Percentiles rank a stretch among this genome's conserved stretches.
Evolutionary conservation across 2,888 invertebrate species (phyloP).

Genomic region (Brachyptera risi): DNA sequence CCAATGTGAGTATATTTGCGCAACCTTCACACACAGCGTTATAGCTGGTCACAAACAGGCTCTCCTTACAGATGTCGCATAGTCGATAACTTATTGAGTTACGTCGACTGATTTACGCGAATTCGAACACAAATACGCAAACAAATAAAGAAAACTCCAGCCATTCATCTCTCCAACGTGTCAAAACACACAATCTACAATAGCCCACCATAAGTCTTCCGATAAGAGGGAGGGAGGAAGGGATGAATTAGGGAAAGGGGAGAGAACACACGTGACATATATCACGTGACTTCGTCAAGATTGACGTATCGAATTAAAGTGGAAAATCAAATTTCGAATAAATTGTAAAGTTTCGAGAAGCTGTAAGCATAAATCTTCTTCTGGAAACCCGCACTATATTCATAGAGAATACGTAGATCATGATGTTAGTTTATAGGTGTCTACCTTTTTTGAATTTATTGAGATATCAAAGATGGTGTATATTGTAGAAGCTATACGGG

Average conservation of each 20-base stretch:
- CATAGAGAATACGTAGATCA: conserved; percentile 3
- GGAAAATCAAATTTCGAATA: conserved; percentile 20
- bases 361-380: conserved; percentile 14
- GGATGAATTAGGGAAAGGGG: no score
- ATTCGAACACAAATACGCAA: conserved; percentile 21
- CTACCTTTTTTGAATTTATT: neutral
- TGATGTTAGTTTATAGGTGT: neutral
- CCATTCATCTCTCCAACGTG: conserved; percentile 31
- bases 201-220: conserved; percentile 14
- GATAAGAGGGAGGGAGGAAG: neutral
- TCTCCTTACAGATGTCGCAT: neutral
- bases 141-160: conserved; percentile 24
- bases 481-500: no score
- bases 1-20: no score
- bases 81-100: neutral
- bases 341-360: conserved; percentile 11
- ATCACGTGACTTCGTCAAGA: conserved; percentile 12
- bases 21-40: no score
- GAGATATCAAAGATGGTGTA: neutral
- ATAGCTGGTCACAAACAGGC: no score
- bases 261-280: conserved; percentile 11
- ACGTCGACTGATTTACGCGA: conserved; percentile 24
- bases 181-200: conserved; percentile 29
- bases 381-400: conserved; percentile 1
- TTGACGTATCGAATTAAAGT: conserved; percentile 21